phyloP scores from a whole-genome alignment of 2,113 vertebrate genomes.

The Etia nguti region DNA sequence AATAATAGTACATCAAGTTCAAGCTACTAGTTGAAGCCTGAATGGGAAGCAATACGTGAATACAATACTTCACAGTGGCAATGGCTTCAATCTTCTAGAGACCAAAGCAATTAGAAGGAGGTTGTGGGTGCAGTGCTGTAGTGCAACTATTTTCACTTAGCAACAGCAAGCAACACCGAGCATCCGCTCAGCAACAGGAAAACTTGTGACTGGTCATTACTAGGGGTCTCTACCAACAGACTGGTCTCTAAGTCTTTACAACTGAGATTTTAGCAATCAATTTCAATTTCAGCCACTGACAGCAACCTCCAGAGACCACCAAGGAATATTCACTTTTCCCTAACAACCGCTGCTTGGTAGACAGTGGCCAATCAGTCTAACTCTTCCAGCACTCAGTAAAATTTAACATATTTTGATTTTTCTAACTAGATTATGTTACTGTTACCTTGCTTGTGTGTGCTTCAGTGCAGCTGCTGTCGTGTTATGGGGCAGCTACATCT shows the following conservation, averaged over 20 bases:
- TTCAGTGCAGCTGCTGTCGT: not conserved
- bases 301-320: not conserved
- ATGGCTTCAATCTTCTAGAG: not conserved
- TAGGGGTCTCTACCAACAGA: not conserved
- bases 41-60: not conserved
- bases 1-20: not conserved
- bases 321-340: not conserved
- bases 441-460: not conserved
- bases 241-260: not conserved
- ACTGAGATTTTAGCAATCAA: not conserved
- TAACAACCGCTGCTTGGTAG: not conserved
- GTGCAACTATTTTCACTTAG: not conserved
- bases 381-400: not conserved
- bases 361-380: not conserved
- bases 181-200: not conserved
- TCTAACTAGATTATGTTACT: not conserved
- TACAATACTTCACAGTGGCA: not conserved
- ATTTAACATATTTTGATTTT: not conserved
- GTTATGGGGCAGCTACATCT: not conserved
- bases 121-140: not conserved
- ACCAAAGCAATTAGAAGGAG: not conserved
- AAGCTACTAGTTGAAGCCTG: not conserved
- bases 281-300: not conserved
- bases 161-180: not conserved
- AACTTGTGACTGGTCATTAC: not conserved